These are phyloP conservation scores for Rhyacophila brunnea DNA, from an alignment of 1,140 invertebrate species.

Conservation along the genomic window DNA sequence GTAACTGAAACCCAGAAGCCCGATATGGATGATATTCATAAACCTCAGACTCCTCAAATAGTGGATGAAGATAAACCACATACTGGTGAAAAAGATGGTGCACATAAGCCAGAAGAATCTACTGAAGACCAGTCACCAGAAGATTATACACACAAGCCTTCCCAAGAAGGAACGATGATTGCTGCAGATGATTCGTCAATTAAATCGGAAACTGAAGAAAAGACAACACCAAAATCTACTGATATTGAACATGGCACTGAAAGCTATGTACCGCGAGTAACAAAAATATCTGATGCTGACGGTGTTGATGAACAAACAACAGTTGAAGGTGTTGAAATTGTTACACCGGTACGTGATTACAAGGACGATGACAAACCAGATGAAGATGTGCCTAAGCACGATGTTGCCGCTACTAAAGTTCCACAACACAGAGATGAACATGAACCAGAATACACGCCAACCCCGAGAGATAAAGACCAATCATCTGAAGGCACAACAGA, in stretches of 20 bases:
- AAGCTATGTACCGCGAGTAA: not conserved
- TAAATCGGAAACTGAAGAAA: not conserved
- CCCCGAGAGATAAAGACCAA: not conserved
- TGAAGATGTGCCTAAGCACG: constrained; percentile 4
- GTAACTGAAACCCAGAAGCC: too few species aligned
- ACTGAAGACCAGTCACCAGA: not conserved
- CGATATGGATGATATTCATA: too few species aligned
- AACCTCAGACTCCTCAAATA: too few species aligned
- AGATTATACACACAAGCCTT: not conserved
- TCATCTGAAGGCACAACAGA: not conserved
- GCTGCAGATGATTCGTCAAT: too few species aligned
- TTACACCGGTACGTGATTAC: constrained; percentile 11
- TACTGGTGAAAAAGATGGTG: not conserved
- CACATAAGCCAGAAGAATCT: not conserved
- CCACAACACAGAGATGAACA: constrained; percentile 14
- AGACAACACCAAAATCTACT: not conserved
- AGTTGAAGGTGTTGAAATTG: not conserved
- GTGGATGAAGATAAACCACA: too few species aligned
- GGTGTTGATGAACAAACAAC: not conserved
- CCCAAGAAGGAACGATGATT: too few species aligned
- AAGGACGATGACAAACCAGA: constrained; percentile 8
- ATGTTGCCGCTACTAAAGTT: constrained; percentile 5
- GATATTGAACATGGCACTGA: not conserved
- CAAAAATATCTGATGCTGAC: not conserved
- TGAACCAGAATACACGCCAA: constrained; percentile 10